Evolutionary conservation across 2,797 vertebrate genomes (phyloP).

Genomic region (Coranthus polyacanthus): DNA sequence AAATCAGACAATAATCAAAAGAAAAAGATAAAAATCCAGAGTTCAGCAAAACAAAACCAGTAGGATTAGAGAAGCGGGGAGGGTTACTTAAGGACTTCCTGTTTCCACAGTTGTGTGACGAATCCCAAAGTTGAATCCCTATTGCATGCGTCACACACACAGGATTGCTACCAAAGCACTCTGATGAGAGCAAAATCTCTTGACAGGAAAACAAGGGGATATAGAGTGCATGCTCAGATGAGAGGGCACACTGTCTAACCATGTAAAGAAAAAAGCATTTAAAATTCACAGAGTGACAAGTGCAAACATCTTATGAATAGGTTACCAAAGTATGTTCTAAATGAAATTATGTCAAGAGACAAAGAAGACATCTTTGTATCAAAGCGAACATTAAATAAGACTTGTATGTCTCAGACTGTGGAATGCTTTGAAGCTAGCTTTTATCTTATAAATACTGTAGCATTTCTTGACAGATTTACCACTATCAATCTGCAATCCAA

Average conservation of each 20-base stretch:
- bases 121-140: slow-evolving; percentile 68
- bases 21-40: slow-evolving; percentile 21
- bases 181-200: slow-evolving; percentile 61
- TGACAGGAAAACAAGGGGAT: slow-evolving; percentile 65
- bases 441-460: slow-evolving; percentile 8
- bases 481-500: slow-evolving; percentile 29
- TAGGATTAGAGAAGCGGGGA: slow-evolving; percentile 57
- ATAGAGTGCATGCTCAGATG: slow-evolving; percentile 49
- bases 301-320: slow-evolving; percentile 35
- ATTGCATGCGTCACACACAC: slow-evolving; percentile 51
- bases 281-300: slow-evolving; percentile 38
- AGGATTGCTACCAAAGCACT: slow-evolving; percentile 44
- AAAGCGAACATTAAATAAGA: slow-evolving; percentile 32
- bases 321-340: slow-evolving; percentile 37
- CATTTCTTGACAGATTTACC: slow-evolving; percentile 26
- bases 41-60: slow-evolving; percentile 60
- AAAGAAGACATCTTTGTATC: slow-evolving; percentile 38
- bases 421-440: slow-evolving; percentile 31
- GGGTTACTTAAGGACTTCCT: slow-evolving; percentile 64
- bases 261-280: slow-evolving; percentile 35
- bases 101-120: slow-evolving; percentile 66
- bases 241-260: slow-evolving; percentile 37
- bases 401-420: slow-evolving; percentile 19
- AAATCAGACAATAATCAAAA: slow-evolving; percentile 18
- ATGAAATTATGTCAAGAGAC: slow-evolving; percentile 54